Conservation (phyloP, 2,113 vertebrate species). For the Plecotus auritus region DNA sequence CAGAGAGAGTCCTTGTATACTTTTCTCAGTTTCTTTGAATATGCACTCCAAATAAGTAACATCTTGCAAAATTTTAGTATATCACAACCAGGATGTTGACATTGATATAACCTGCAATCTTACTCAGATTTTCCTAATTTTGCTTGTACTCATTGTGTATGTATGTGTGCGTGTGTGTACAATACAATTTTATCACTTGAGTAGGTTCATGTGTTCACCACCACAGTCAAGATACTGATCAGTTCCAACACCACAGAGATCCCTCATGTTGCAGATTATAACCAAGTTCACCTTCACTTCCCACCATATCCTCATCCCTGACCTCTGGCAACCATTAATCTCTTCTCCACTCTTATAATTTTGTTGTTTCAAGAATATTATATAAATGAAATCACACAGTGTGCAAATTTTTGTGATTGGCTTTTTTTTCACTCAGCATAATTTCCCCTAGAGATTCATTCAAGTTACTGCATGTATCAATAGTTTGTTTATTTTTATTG, state of each 20-base stretch:
- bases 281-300: neutral
- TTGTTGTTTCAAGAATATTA: neutral
- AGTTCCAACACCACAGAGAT: neutral
- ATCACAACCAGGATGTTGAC: neutral
- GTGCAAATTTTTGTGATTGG: neutral
- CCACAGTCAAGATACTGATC: neutral
- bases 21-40: neutral
- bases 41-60: neutral
- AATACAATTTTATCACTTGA: neutral
- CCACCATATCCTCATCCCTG: neutral
- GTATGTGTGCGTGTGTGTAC: neutral
- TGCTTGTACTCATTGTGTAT: neutral
- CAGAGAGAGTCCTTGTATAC: no score
- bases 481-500: neutral
- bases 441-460: neutral
- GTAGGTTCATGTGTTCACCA: neutral
- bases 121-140: slow-evolving; percentile 16
- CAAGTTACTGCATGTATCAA: neutral
- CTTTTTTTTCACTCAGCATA: neutral
- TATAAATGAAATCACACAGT: neutral
- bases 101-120: neutral
- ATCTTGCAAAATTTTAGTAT: neutral
- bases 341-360: neutral
- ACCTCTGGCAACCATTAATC: neutral
- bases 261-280: neutral